Evolutionary conservation across 2,797 vertebrate species (phyloP).

Genomic region (Sarcoramphus papa): DNA sequence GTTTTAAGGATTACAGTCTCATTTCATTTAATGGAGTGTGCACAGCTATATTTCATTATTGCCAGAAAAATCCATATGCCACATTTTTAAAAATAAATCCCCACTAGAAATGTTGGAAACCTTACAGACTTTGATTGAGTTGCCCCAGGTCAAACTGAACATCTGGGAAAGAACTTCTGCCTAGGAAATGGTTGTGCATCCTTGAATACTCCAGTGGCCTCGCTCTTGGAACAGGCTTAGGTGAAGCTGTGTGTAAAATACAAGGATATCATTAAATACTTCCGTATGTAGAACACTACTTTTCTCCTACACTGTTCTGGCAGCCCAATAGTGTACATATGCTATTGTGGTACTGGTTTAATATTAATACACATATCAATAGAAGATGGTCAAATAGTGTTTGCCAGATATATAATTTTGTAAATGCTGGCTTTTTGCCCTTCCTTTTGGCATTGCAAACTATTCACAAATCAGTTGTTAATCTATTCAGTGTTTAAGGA

Average conservation of each 20-base stretch:
- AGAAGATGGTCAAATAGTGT: background rate
- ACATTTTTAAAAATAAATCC: constrained; percentile 70
- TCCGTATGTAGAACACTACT: constrained; percentile 3
- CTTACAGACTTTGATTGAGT: constrained; percentile 75
- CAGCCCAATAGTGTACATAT: background rate
- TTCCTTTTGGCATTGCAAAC: background rate
- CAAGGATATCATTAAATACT: constrained; percentile 59
- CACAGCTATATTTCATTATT: constrained; percentile 57
- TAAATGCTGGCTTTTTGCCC: background rate
- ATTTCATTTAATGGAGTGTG: constrained; percentile 58
- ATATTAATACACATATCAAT: constrained; percentile 6
- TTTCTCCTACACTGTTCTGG: background rate
- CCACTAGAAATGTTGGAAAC: constrained; percentile 71
- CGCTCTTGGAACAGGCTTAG: constrained; percentile 48
- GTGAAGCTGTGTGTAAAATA: constrained; percentile 55
- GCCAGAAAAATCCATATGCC: constrained; percentile 74
- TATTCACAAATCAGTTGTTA: constrained; percentile 41
- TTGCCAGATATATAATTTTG: background rate
- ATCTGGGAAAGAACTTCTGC: constrained; percentile 75
- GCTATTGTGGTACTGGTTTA: background rate
- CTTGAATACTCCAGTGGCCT: constrained; percentile 67
- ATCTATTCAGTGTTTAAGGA: constrained; percentile 54
- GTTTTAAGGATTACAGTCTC: constrained; percentile 31
- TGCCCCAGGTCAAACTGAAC: constrained; percentile 76
- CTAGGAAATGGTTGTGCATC: constrained; percentile 64